Evolutionary conservation across 2,888 invertebrate species (phyloP).

Genomic region (Notodonta dromedarius): DNA sequence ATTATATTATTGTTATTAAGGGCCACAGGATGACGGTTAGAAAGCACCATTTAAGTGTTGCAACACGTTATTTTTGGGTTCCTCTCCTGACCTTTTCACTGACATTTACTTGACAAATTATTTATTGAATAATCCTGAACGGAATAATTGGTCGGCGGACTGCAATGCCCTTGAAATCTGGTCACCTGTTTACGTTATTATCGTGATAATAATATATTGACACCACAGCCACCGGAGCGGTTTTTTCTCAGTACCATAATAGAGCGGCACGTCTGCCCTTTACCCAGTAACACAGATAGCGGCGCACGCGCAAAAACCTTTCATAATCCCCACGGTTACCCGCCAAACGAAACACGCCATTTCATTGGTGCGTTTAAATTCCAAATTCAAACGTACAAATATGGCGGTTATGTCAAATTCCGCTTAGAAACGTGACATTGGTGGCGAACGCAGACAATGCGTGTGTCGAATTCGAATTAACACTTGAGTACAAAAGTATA

Average conservation of each 20-base stretch:
- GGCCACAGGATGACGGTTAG: too few species aligned
- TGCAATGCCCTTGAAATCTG: not conserved
- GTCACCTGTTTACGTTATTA: not conserved
- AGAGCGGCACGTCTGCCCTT: conserved; percentile 69
- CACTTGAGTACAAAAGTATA: conserved; percentile 38
- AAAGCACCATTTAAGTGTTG: too few species aligned
- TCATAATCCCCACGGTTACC: conserved; percentile 34
- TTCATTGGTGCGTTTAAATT: conserved; percentile 37
- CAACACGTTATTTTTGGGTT: too few species aligned
- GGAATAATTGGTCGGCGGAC: not conserved
- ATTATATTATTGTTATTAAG: too few species aligned
- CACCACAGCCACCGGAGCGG: conserved; percentile 31
- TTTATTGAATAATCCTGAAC: not conserved
- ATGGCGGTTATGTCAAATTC: conserved; percentile 45
- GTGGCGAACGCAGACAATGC: conserved; percentile 58
- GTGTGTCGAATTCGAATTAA: conserved; percentile 65
- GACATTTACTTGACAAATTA: too few species aligned
- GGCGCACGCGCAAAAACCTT: conserved; percentile 57
- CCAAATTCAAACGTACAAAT: conserved; percentile 34
- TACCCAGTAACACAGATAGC: conserved; percentile 77
- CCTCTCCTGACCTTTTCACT: too few species aligned
- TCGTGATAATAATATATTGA: conserved; percentile 23
- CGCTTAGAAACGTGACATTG: conserved; percentile 73
- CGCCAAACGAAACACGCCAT: conserved; percentile 42
- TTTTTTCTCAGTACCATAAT: conserved; percentile 51